Evolutionary conservation across 2,797 vertebrate genomes (phyloP).

Genomic region (Nasua narica): DNA sequence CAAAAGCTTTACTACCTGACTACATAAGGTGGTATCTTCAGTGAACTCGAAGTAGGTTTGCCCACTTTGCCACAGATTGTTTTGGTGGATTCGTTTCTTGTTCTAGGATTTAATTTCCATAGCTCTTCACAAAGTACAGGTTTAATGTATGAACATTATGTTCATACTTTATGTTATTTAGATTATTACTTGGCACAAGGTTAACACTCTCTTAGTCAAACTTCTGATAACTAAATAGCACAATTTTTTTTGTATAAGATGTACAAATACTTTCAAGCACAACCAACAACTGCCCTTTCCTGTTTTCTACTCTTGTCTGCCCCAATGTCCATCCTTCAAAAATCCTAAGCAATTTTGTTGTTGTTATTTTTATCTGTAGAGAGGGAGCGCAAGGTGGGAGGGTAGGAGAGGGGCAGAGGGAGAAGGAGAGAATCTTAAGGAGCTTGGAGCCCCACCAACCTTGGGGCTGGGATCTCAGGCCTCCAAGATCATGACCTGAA

Average conservation of each 20-base stretch:
- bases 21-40: not conserved
- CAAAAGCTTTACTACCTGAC: not conserved
- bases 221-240: not conserved
- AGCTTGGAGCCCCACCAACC: not conserved
- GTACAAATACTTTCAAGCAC: not conserved
- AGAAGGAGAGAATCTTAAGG: not conserved
- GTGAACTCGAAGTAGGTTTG: not conserved
- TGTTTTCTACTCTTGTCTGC: not conserved
- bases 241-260: not conserved
- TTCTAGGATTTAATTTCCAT: not conserved
- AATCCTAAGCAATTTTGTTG: not conserved
- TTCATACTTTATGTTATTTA: not conserved
- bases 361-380: not conserved
- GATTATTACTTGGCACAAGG: not conserved
- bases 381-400: not conserved
- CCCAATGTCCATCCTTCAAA: not conserved
- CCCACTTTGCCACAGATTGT: not conserved
- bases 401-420: not conserved
- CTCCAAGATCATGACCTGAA: not conserved
- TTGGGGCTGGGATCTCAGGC: not conserved
- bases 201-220: not conserved
- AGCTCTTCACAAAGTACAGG: not conserved
- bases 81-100: not conserved
- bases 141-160: not conserved
- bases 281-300: not conserved